Conservation (phyloP, 2,797 vertebrate species). For the Glyptemys insculpta region DNA sequence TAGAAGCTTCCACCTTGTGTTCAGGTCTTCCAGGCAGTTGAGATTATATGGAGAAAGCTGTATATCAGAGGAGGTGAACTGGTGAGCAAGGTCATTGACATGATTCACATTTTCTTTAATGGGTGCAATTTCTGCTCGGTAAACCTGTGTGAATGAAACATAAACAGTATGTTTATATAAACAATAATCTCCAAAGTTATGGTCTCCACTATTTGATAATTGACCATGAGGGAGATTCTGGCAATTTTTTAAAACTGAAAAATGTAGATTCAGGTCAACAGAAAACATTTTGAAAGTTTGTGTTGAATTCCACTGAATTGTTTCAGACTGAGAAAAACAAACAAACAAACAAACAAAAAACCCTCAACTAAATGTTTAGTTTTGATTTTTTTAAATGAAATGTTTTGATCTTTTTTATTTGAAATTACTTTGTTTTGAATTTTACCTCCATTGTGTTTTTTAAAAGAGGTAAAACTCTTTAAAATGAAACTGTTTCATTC, state of each 20-base stretch:
- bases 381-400: not conserved
- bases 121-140: constrained; percentile 90
- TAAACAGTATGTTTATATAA: not conserved
- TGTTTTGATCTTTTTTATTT: not conserved
- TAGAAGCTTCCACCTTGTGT: constrained; percentile 93
- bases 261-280: not conserved
- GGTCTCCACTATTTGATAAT: not conserved
- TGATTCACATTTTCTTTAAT: constrained; percentile 93
- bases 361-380: not conserved
- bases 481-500: not conserved
- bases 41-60: constrained; percentile 92
- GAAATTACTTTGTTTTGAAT: not conserved
- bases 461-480: not conserved
- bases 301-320: not conserved
- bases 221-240: accelerated
- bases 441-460: not conserved
- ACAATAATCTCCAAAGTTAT: not conserved
- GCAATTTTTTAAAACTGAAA: not conserved
- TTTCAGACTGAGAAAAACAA: not conserved
- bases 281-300: not conserved
- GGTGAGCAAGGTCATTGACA: constrained; percentile 90
- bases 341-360: not conserved
- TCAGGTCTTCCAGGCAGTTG: constrained; percentile 92
- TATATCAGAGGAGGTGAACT: constrained; percentile 86
- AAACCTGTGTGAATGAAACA: constrained; percentile 83